phyloP scores from a whole-genome alignment of 2,888 invertebrate genomes.

The Amaurobius ferox region DNA sequence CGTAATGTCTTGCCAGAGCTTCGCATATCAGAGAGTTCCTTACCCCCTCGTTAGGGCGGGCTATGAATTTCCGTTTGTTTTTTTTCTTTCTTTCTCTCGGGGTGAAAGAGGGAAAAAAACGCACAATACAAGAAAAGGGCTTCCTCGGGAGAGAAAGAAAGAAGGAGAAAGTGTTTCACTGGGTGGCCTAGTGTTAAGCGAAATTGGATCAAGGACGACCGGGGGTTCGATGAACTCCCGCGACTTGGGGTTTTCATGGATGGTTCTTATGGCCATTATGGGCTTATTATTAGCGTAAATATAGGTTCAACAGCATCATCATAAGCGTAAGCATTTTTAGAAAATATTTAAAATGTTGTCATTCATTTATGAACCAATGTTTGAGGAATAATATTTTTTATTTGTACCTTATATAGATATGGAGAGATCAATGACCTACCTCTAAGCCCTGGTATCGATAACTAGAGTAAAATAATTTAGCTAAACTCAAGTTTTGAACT shows the following conservation, averaged over 20 bases:
- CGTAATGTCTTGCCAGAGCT: not conserved
- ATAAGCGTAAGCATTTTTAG: too few species aligned
- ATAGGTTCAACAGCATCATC: too few species aligned
- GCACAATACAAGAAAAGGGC: conserved; percentile 18
- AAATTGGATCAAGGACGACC: conserved; percentile 57
- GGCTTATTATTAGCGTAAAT: too few species aligned
- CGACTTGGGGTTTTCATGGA: not conserved
- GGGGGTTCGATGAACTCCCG: not conserved
- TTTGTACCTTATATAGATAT: too few species aligned
- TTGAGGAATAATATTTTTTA: too few species aligned
- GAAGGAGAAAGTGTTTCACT: conserved; percentile 64
- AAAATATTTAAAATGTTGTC: too few species aligned
- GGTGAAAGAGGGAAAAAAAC: conserved; percentile 10
- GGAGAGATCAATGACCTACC: too few species aligned
- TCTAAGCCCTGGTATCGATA: too few species aligned
- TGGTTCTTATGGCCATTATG: too few species aligned
- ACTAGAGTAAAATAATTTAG: too few species aligned
- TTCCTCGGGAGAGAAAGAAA: conserved; percentile 21
- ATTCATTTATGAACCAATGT: too few species aligned
- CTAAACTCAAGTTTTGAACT: too few species aligned
- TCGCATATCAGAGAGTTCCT: not conserved
- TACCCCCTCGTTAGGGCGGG: conserved; percentile 1
- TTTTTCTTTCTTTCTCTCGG: not conserved
- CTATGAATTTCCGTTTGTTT: conserved; percentile 13
- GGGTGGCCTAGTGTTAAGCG: conserved; percentile 51